A percentile compares a stretch with the other conserved stretches of the same genome.
Conservation (phyloP, 1,140 invertebrate genomes). For the Conopomorpha cramerella region DNA sequence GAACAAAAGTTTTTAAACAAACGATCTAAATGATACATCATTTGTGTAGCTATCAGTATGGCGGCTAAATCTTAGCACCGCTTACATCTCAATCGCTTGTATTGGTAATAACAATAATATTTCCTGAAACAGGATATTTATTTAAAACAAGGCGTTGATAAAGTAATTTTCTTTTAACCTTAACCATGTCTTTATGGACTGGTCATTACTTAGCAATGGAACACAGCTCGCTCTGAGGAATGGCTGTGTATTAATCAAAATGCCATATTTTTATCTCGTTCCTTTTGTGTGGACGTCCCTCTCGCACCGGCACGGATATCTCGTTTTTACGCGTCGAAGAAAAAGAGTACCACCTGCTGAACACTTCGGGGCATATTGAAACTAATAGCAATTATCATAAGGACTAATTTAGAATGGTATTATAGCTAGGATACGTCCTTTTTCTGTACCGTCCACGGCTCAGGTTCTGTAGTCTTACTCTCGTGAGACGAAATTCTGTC, state of each 20-base stretch:
- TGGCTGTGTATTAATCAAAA: slow-evolving; percentile 62
- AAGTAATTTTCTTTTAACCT: slow-evolving; percentile 62
- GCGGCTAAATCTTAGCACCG: slow-evolving; percentile 49
- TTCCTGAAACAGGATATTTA: slow-evolving; percentile 61
- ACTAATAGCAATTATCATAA: no score
- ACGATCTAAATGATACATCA: slow-evolving; percentile 46
- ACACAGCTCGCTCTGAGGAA: slow-evolving; percentile 60
- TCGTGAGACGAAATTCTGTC: slow-evolving; percentile 51
- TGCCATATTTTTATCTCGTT: slow-evolving; percentile 49
- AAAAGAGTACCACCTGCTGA: no score
- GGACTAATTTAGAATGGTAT: no score
- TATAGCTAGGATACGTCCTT: slow-evolving; percentile 12
- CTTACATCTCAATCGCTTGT: slow-evolving; percentile 56
- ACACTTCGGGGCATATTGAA: no score
- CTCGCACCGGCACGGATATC: slow-evolving; percentile 48
- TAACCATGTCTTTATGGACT: slow-evolving; percentile 61
- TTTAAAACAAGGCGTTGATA: slow-evolving; percentile 61
- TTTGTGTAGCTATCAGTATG: slow-evolving; percentile 52
- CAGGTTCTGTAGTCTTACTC: slow-evolving; percentile 54
- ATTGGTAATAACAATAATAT: slow-evolving; percentile 57
- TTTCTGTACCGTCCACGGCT: slow-evolving; percentile 12
- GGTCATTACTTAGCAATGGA: slow-evolving; percentile 60
- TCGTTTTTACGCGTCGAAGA: slow-evolving; percentile 17
- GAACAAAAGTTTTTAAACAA: slow-evolving; percentile 21
- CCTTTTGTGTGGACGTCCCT: slow-evolving; percentile 23